Evolutionary conservation across 2,888 invertebrate genomes (phyloP), one percentile per base, ranked within the genome.

Genomic region (Aradus depressus): DNA sequence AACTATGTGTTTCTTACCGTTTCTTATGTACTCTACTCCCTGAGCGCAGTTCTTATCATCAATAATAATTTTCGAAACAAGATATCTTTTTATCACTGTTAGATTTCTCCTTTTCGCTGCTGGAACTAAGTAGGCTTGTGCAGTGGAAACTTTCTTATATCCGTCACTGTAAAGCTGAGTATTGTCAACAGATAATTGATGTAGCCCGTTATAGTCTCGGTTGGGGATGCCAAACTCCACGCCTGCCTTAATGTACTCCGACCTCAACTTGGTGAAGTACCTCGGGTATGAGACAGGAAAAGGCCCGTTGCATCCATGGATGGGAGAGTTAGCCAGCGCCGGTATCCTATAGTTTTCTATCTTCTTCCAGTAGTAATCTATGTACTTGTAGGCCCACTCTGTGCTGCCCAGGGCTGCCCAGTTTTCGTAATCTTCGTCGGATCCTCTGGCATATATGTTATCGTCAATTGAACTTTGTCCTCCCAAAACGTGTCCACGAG

Each of bases 1-100:
- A 6, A 41, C 51, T 10, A 38, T 41, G 22, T 44, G 37, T 49
- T 73, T 75, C 50, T 73, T 72, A 1, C 81, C 81, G 47, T 81
- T 73, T 39, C 82, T 74, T 4, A 80, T 64, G 56, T 83, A 84
- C 61, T 84, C 81, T 0, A 90, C 81, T 0, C 85, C 89, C 10
- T 51, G 43, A 19, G 47, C 42, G n/a, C 22, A 42, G 14, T 38
- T 28, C 16, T 38, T 6, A 25, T 50, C 25, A 23, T 45, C 23
- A 25, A 45, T 35, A 18, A 45, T 12, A 25, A 45, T 45, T 34
- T 45, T 45, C 5, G 45, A 45, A 10, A 34, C 45, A 22, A 45
- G 21, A 14, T 35, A 22, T 34, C 66, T 60, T 39, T 65, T 64
- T 4, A 65, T 63, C 3, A 70, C 63, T 52, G 69, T 64, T 3